A percentile compares a stretch with the other conserved stretches of the same genome.
phyloP scores from a whole-genome alignment of 2,113 vertebrate species.

The human region GRCh38 chr6:109342001-109342500 shows the following conservation, averaged over 20 bases:
- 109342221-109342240: neutral
- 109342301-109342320: accelerated
- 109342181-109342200: neutral
- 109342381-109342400: constrained; percentile 78
- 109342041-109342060: neutral
- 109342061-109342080: neutral
- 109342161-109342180: neutral
- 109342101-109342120: neutral
- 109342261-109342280: neutral
- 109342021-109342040: neutral
- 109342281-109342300: neutral
- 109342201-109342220: neutral
- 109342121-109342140: neutral
- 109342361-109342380: neutral
- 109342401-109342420: constrained; percentile 78
- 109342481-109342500: constrained; percentile 77
- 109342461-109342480: constrained; percentile 80
- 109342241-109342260: neutral
- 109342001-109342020: neutral
- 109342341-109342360: neutral
- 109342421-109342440: constrained; percentile 77
- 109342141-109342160: neutral
- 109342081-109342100: neutral
- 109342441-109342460: constrained; percentile 80
- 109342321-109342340: neutral